Percentiles rank a stretch among this genome's conserved stretches.
phyloP scores from a whole-genome alignment of 2,113 vertebrate species.

The Poeciliopsis retropinna region DNA sequence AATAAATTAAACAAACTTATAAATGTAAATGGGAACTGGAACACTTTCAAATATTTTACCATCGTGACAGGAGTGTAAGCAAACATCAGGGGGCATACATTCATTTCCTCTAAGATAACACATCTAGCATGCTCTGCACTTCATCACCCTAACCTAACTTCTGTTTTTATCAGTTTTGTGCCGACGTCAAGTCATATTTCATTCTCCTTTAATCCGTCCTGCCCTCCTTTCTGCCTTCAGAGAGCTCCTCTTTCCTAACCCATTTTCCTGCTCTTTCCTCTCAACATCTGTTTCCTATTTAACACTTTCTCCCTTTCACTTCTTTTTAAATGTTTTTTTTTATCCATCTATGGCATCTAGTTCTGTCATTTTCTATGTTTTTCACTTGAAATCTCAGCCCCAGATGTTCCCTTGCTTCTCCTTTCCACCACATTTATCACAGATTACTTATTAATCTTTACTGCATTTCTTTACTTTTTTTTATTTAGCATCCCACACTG shows the following conservation, averaged over 20 bases:
- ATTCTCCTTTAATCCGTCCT: slow-evolving; percentile 29
- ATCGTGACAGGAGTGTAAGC: slow-evolving; percentile 43
- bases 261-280: slow-evolving; percentile 40
- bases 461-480: slow-evolving; percentile 10
- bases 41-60: slow-evolving; percentile 35
- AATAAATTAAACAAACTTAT: slow-evolving; percentile 30
- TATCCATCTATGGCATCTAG: slow-evolving; percentile 35
- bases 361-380: slow-evolving; percentile 13
- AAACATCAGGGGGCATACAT: slow-evolving; percentile 27
- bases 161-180: slow-evolving; percentile 31
- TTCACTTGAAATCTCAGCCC: slow-evolving; percentile 23
- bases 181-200: slow-evolving; percentile 36
- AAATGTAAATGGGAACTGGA: slow-evolving; percentile 33
- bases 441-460: slow-evolving; percentile 12
- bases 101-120: slow-evolving; percentile 37
- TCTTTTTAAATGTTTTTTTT: slow-evolving; percentile 19
- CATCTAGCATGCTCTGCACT: slow-evolving; percentile 38
- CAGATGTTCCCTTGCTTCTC: slow-evolving; percentile 3
- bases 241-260: slow-evolving; percentile 28
- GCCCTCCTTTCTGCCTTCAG: slow-evolving; percentile 33
- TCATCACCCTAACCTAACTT: slow-evolving; percentile 30
- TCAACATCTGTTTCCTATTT: slow-evolving; percentile 40
- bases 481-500: neutral
- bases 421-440: slow-evolving; percentile 25
- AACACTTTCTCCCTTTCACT: slow-evolving; percentile 40